Percentiles rank a stretch among this genome's conserved stretches.
phyloP scores from a whole-genome alignment of 2,888 invertebrate species.

The Dicyrtoma fusca region DNA sequence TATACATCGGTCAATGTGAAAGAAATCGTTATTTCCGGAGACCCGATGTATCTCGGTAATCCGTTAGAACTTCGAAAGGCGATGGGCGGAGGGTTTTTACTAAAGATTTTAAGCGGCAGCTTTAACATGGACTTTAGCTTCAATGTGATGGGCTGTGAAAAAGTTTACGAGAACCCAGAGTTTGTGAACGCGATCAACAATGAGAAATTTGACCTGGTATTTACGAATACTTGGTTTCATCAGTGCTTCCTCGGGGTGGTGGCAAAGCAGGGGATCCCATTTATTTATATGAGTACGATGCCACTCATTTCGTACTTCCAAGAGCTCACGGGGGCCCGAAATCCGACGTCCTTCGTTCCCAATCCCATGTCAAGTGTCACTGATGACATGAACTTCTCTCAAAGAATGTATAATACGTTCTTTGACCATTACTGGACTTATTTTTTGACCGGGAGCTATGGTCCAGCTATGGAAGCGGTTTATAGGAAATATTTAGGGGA shows the following conservation, averaged over 20 bases:
- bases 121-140: background rate
- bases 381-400: slow-evolving; percentile 24
- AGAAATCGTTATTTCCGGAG: slow-evolving; percentile 45
- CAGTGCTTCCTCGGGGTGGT: slow-evolving; percentile 62
- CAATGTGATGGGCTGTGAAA: slow-evolving; percentile 27
- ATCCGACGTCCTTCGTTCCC: slow-evolving; percentile 11
- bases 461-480: slow-evolving; percentile 15
- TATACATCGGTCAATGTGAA: slow-evolving; percentile 59
- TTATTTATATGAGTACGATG: background rate
- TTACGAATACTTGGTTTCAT: slow-evolving; percentile 59
- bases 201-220: slow-evolving; percentile 56
- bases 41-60: slow-evolving; percentile 22
- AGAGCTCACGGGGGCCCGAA: slow-evolving; percentile 16
- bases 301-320: background rate
- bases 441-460: background rate
- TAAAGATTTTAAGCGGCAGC: too few species aligned
- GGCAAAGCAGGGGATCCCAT: slow-evolving; percentile 61
- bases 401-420: background rate
- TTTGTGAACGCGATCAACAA: slow-evolving; percentile 28
- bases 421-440: background rate
- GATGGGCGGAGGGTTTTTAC: too few species aligned
- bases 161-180: slow-evolving; percentile 33
- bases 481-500: slow-evolving; percentile 58
- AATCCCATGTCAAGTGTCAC: background rate
- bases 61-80: slow-evolving; percentile 11